These are phyloP conservation scores for Arion vulgaris DNA, from an alignment of 1,140 invertebrate genomes.

Conservation along the genomic window DNA sequence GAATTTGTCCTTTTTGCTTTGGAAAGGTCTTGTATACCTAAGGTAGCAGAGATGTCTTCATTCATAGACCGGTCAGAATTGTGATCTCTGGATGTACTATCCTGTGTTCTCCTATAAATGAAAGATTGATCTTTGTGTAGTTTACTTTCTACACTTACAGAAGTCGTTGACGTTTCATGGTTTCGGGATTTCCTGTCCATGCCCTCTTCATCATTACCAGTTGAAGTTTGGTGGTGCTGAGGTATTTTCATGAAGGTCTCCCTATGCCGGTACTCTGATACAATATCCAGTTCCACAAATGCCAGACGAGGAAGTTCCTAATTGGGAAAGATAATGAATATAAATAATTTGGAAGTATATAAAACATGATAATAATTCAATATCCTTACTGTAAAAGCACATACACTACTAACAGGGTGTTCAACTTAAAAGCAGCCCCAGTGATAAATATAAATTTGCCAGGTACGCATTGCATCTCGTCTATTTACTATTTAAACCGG, in stretches of 20 bases:
- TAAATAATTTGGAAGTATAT: too few species aligned
- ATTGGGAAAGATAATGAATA: not conserved
- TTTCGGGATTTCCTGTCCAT: not conserved
- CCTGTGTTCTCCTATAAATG: not conserved
- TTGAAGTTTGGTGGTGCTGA: not conserved
- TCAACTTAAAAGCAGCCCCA: too few species aligned
- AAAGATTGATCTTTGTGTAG: not conserved
- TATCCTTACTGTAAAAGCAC: too few species aligned
- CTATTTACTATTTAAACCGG: too few species aligned
- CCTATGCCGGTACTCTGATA: constrained; percentile 19
- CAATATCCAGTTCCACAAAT: constrained; percentile 19
- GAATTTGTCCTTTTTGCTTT: not conserved
- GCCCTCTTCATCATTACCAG: not conserved
- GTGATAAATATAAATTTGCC: too few species aligned
- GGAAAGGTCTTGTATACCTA: not conserved
- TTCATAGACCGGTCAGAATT: not conserved
- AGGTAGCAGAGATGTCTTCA: not conserved
- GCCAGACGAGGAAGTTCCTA: constrained; percentile 38
- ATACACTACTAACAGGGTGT: too few species aligned
- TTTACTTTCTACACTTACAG: not conserved
- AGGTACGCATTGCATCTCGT: too few species aligned
- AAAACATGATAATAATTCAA: not conserved
- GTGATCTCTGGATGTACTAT: not conserved
- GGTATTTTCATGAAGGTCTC: constrained; percentile 18
- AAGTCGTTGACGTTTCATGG: not conserved